phyloP scores from a whole-genome alignment of 2,888 invertebrate species.

The Napeogenes sylphis region DNA sequence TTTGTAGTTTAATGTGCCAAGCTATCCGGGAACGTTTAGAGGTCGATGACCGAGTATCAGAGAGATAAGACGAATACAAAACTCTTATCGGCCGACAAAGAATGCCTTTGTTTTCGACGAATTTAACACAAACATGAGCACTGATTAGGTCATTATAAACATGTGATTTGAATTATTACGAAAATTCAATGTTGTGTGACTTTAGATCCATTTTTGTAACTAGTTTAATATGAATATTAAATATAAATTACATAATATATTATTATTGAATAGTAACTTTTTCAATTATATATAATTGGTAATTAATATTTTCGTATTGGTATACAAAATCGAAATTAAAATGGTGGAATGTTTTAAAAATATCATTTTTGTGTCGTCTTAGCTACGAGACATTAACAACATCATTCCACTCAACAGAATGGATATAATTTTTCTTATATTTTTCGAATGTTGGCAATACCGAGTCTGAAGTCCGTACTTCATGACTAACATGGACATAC shows the following conservation, averaged over 20 bases:
- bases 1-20: slow-evolving; percentile 47
- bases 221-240: no score
- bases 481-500: neutral
- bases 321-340: no score
- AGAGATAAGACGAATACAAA: slow-evolving; percentile 65
- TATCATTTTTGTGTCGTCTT: no score
- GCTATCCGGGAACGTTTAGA: slow-evolving; percentile 48
- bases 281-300: no score
- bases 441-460: neutral
- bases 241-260: no score
- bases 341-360: no score
- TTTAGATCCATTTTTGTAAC: no score
- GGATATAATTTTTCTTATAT: neutral
- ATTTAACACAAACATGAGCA: slow-evolving; percentile 51
- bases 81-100: slow-evolving; percentile 68
- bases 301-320: no score
- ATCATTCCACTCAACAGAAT: no score
- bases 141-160: slow-evolving; percentile 52
- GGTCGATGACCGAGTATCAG: slow-evolving; percentile 71
- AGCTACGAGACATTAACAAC: no score
- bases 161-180: neutral
- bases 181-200: no score
- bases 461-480: neutral
- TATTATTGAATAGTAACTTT: no score
- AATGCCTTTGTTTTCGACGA: slow-evolving; percentile 68